These are phyloP conservation scores for Anolis apletophallus DNA, from an alignment of 2,797 vertebrate genomes.

Conservation along the genomic window DNA sequence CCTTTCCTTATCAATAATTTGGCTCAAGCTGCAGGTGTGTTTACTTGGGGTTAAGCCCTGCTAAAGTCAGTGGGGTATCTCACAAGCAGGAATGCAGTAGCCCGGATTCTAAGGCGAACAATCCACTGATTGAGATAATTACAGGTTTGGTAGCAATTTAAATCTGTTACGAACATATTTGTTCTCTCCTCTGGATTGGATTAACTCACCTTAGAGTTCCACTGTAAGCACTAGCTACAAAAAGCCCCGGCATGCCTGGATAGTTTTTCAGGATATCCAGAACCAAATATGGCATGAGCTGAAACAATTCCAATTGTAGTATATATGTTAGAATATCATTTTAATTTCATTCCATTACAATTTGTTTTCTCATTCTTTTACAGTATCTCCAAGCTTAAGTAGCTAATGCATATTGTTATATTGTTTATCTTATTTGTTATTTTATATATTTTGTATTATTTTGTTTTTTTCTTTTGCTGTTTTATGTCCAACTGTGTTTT, in stretches of 20 bases:
- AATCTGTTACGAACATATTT: not conserved
- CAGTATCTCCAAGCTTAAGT: constrained; percentile 26
- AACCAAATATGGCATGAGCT: constrained; percentile 94
- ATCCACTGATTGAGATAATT: not conserved
- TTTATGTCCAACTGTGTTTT: no score
- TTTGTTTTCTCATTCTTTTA: not conserved
- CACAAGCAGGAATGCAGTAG: not conserved
- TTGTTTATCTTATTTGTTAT: no score
- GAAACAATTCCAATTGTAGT: constrained; percentile 68
- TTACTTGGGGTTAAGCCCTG: not conserved
- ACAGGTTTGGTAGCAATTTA: not conserved
- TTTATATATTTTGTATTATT: no score
- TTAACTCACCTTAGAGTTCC: constrained; percentile 89
- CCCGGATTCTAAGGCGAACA: not conserved
- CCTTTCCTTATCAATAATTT: not conserved
- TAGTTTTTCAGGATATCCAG: constrained; percentile 88
- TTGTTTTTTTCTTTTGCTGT: no score
- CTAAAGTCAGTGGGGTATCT: not conserved
- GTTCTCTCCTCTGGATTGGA: not conserved
- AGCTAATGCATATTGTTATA: no score
- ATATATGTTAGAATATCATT: constrained; percentile 22
- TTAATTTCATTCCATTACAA: not conserved
- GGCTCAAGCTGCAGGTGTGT: not conserved
- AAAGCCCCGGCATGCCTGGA: constrained; percentile 91
- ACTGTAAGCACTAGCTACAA: constrained; percentile 87